phyloP scores from a whole-genome alignment of 1,140 invertebrate species.

The Trinorchestia longiramus region DNA sequence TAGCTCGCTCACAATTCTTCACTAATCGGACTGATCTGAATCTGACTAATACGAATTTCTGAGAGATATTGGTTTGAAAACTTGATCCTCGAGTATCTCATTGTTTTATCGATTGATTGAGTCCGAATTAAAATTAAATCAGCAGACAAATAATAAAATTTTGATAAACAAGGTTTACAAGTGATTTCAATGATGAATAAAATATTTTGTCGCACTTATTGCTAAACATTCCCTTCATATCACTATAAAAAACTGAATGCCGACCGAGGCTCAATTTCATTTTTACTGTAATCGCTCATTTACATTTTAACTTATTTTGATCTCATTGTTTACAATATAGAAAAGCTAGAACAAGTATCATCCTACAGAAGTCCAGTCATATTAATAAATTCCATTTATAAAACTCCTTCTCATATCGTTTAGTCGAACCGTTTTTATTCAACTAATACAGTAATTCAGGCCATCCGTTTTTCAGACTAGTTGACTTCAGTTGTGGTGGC shows the following conservation, averaged over 20 bases:
- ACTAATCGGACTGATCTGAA: too few relatives aligned
- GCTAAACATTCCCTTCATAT: background rate
- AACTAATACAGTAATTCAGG: background rate
- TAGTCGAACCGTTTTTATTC: background rate
- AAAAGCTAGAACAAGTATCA: background rate
- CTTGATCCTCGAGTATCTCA: too few relatives aligned
- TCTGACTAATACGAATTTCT: background rate
- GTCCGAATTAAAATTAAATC: background rate
- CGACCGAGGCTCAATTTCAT: background rate
- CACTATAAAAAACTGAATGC: background rate
- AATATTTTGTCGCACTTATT: background rate
- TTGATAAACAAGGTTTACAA: background rate
- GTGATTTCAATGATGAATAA: background rate
- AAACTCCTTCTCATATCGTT: background rate
- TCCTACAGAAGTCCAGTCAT: background rate
- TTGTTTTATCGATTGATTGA: background rate
- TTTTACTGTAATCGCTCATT: background rate
- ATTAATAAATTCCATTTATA: background rate
- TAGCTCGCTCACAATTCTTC: background rate
- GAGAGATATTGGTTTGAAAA: background rate
- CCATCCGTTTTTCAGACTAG: background rate
- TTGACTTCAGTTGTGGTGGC: background rate
- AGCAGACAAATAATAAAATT: background rate
- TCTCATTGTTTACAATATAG: background rate
- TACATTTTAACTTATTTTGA: background rate